Percentiles rank a stretch among this genome's conserved stretches.
phyloP scores from a whole-genome alignment of 2,113 vertebrate genomes.

The Australoheros scitulus region DNA sequence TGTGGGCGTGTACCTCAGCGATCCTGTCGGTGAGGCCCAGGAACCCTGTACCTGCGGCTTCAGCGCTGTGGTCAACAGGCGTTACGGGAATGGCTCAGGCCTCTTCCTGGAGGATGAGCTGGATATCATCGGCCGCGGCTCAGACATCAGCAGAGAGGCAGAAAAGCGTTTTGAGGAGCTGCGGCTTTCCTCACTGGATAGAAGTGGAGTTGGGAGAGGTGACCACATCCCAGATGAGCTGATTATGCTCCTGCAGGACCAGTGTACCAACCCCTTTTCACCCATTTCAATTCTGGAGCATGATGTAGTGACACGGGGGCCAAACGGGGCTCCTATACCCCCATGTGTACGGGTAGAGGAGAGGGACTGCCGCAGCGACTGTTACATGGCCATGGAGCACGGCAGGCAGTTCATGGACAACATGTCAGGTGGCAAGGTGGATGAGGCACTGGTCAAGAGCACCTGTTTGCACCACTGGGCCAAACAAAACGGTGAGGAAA shows the following conservation, averaged over 20 bases:
- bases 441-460: constrained; percentile 94
- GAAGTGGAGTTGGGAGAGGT: constrained; percentile 82
- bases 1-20: constrained; percentile 95
- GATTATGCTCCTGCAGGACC: constrained; percentile 93
- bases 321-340: constrained; percentile 69
- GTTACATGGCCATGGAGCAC: constrained; percentile 96
- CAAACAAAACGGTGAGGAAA: constrained; percentile 90
- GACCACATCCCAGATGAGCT: constrained; percentile 92
- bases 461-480: constrained; percentile 96
- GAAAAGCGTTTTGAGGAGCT: constrained; percentile 95
- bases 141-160: constrained; percentile 91
- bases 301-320: constrained; percentile 73
- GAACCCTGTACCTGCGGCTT: constrained; percentile 94
- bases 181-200: constrained; percentile 84
- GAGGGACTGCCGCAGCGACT: constrained; percentile 94
- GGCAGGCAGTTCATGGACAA: constrained; percentile 99
- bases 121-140: constrained; percentile 94
- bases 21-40: constrained; percentile 89
- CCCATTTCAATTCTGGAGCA: constrained; percentile 88
- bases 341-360: constrained; percentile 91
- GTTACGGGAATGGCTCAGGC: constrained; percentile 94
- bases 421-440: constrained; percentile 98
- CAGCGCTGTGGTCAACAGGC: constrained; percentile 96
- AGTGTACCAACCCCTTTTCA: constrained; percentile 96
- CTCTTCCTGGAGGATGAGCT: constrained; percentile 98